A percentile compares a stretch with the other conserved stretches of the same genome.
Conservation (phyloP, 1,140 invertebrate species). For the Bombus difficillimus region DNA sequence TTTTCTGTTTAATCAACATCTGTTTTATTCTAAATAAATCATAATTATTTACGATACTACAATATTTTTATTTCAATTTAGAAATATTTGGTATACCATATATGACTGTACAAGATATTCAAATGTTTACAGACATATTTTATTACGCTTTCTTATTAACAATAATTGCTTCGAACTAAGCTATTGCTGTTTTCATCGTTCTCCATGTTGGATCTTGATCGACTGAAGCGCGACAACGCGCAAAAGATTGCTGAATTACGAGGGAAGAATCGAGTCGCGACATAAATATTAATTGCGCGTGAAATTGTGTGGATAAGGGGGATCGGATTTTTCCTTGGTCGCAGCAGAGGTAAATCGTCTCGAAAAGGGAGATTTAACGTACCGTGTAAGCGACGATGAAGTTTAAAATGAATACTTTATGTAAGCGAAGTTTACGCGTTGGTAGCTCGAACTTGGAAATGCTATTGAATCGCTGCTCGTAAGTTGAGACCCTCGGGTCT, state of each 20-base stretch:
- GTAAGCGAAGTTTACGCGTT: constrained; percentile 22
- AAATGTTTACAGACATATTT: no score
- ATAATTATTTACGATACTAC: no score
- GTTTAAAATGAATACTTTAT: constrained; percentile 38
- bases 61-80: no score
- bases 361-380: constrained; percentile 34
- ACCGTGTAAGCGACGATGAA: constrained; percentile 53
- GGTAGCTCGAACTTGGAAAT: neutral
- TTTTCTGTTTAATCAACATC: no score
- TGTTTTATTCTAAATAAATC: no score
- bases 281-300: constrained; percentile 54
- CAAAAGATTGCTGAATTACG: constrained; percentile 3
- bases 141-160: no score
- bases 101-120: no score
- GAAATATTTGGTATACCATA: no score
- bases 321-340: constrained; percentile 22
- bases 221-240: neutral
- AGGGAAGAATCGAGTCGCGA: neutral
- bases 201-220: neutral
- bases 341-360: constrained; percentile 15
- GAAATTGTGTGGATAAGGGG: constrained; percentile 46
- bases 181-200: neutral
- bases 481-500: neutral
- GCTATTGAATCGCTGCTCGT: constrained; percentile 26
- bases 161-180: neutral